Evolutionary conservation across 2,888 invertebrate genomes (phyloP).

Genomic region (Hypsopygia costalis): DNA sequence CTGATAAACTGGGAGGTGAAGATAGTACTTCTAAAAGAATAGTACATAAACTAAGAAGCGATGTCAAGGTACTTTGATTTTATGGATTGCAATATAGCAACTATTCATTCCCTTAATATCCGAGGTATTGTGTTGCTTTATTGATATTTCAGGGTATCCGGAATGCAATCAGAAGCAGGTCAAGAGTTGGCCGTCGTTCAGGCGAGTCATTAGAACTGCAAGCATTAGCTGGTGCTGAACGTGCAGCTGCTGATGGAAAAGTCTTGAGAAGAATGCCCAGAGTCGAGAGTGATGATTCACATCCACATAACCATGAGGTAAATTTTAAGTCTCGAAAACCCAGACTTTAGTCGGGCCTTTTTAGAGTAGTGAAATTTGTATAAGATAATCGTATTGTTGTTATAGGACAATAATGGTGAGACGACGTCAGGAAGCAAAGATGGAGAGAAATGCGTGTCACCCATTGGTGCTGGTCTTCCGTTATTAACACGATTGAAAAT

Average conservation of each 20-base stretch:
- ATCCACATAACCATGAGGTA: slow-evolving; percentile 61
- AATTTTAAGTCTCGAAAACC: slow-evolving; percentile 1
- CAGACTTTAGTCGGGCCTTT: too few species aligned
- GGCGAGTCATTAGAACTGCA: slow-evolving; percentile 84
- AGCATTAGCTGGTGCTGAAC: slow-evolving; percentile 59
- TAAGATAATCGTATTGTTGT: slow-evolving; percentile 1
- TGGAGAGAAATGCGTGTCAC: slow-evolving; percentile 83
- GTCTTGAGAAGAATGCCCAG: slow-evolving; percentile 86
- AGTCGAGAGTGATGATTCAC: slow-evolving; percentile 86
- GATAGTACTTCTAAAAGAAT: slow-evolving; percentile 87
- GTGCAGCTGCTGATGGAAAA: slow-evolving; percentile 65
- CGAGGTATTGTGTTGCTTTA: too few species aligned
- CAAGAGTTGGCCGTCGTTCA: slow-evolving; percentile 75
- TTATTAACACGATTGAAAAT: slow-evolving; percentile 88
- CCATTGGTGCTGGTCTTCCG: slow-evolving; percentile 92
- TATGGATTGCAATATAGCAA: too few species aligned
- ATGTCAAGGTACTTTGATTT: slow-evolving; percentile 83
- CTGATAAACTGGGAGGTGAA: slow-evolving; percentile 69
- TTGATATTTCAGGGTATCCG: slow-evolving; percentile 70
- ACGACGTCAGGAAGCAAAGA: slow-evolving; percentile 72
- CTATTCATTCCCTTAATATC: too few species aligned
- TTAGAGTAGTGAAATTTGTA: too few species aligned
- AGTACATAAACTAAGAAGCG: slow-evolving; percentile 90
- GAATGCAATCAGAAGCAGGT: slow-evolving; percentile 80
- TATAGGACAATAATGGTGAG: slow-evolving; percentile 65